Percentiles rank a stretch among this genome's conserved stretches.
Conservation (phyloP, 2,113 vertebrate species). For the Polyodon spathula region DNA sequence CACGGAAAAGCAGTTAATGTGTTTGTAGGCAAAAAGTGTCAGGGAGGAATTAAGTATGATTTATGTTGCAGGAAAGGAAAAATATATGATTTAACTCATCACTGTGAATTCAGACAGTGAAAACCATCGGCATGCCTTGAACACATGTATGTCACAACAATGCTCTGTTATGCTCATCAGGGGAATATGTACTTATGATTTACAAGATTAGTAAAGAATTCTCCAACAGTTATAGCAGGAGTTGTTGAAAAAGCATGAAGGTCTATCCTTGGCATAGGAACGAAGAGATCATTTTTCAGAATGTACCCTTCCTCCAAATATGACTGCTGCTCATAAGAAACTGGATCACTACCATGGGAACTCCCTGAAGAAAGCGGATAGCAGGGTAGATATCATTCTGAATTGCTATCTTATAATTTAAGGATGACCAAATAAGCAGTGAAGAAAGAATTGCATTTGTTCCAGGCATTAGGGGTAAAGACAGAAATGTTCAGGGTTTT, state of each 20-base stretch:
- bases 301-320: not conserved
- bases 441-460: slow-evolving; percentile 3
- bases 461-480: not conserved
- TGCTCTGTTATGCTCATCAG: slow-evolving; percentile 29
- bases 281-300: not conserved
- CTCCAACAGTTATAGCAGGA: not conserved
- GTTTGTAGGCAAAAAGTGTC: not conserved
- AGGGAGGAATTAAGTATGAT: slow-evolving; percentile 28
- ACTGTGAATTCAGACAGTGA: slow-evolving; percentile 11
- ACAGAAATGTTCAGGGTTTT: too few species aligned
- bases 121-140: slow-evolving; percentile 27
- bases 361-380: not conserved
- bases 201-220: slow-evolving; percentile 25
- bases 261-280: not conserved
- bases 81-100: not conserved
- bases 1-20: slow-evolving; percentile 8
- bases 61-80: slow-evolving; percentile 29
- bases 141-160: slow-evolving; percentile 31
- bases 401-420: not conserved
- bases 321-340: not conserved
- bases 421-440: not conserved
- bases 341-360: not conserved
- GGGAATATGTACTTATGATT: slow-evolving; percentile 44
- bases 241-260: slow-evolving; percentile 2
- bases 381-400: not conserved